Percentiles rank a stretch among this genome's conserved stretches.
Evolutionary conservation across 2,888 invertebrate genomes (phyloP).

Genomic region (Odontocerum albicorne): DNA sequence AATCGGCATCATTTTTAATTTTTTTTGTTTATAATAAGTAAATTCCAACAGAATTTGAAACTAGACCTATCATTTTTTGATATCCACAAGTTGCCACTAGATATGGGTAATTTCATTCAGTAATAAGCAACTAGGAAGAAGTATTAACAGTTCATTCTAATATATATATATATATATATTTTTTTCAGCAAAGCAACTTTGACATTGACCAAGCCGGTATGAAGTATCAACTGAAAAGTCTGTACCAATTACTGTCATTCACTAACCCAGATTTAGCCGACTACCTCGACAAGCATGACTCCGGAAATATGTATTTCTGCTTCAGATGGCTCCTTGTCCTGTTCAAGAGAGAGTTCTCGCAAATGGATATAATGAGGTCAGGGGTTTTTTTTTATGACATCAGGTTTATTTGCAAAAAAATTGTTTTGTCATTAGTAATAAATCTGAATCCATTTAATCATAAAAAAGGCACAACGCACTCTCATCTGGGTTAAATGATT

Average conservation of each 20-base stretch:
- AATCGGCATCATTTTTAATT: too few species aligned
- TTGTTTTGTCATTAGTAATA: not conserved
- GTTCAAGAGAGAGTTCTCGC: conserved; percentile 93
- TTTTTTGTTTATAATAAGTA: too few species aligned
- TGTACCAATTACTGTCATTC: conserved; percentile 79
- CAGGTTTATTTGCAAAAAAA: not conserved
- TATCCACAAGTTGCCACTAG: too few species aligned
- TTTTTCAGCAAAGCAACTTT: conserved; percentile 79
- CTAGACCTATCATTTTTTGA: too few species aligned
- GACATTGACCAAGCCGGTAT: conserved; percentile 96
- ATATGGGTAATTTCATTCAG: too few species aligned
- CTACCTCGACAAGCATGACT: conserved; percentile 83
- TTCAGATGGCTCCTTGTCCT: conserved; percentile 97
- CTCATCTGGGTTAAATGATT: not conserved
- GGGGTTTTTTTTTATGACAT: not conserved
- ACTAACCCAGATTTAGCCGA: conserved; percentile 82
- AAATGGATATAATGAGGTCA: conserved; percentile 78
- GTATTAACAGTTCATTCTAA: too few species aligned
- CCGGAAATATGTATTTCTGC: conserved; percentile 97
- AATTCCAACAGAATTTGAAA: too few species aligned
- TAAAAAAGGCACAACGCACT: not conserved
- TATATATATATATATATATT: too few species aligned
- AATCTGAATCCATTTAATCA: not conserved
- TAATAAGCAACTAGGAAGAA: too few species aligned
- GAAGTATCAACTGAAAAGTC: conserved; percentile 86